Evolutionary conservation across 2,797 vertebrate species (phyloP).

Genomic region (Podargus strigoides): DNA sequence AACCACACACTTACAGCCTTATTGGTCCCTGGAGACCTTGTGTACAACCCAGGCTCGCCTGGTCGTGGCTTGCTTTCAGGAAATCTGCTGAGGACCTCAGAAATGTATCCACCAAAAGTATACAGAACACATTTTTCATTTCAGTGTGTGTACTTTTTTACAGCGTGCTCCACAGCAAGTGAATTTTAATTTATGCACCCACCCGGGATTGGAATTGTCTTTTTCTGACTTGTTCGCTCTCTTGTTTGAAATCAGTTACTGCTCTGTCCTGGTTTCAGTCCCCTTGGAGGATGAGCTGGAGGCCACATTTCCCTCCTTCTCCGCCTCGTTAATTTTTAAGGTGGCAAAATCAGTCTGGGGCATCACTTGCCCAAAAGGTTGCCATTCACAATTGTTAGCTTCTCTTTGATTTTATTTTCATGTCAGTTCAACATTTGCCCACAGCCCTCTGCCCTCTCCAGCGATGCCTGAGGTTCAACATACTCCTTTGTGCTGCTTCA

Average conservation of each 20-base stretch:
- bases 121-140: not conserved
- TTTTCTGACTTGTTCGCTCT: not conserved
- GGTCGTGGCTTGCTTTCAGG: not conserved
- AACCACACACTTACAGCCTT: not conserved
- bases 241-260: not conserved
- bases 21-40: not conserved
- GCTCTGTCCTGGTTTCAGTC: not conserved
- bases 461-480: not conserved
- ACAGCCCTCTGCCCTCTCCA: not conserved
- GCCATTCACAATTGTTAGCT: conserved; percentile 39
- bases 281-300: not conserved
- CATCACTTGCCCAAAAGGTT: not conserved
- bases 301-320: not conserved
- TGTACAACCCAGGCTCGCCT: not conserved
- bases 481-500: not conserved
- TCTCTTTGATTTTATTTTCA: not conserved
- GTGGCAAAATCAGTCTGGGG: not conserved
- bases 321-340: not conserved
- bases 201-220: not conserved
- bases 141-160: not conserved
- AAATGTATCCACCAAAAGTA: not conserved
- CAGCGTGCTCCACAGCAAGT: not conserved
- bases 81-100: conserved; percentile 28
- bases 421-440: not conserved
- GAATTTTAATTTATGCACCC: not conserved